Evolutionary conservation across 1,140 invertebrate species (phyloP), one percentile per base, ranked within the genome.

Genomic region (Drosophila repleta): DNA sequence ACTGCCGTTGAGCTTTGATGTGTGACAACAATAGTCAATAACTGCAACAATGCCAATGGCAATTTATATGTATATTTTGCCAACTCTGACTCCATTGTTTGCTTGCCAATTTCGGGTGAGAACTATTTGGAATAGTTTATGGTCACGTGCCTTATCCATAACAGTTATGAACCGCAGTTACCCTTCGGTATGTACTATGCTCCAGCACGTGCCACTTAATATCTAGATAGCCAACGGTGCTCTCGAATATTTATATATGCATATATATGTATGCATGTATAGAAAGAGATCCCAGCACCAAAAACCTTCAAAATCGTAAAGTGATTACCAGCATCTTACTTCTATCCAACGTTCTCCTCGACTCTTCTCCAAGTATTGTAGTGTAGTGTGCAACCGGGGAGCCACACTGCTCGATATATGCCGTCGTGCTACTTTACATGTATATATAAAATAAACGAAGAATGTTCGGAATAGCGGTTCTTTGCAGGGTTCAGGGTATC

Each of bases 1-100:
- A 10, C 43, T 55, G 46, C 66, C 39, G 79, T 51, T 71, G 82
- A 64, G 82, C 74, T 79, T 74, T 81, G 78, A 85, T 85, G 83
- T 85, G 75, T 87, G 82, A 87, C 82, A 82, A 81, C 81, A 85
- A 62, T 78, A 81, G 75, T 76, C 75, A 82, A 81, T 74, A 75
- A 64, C 74, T 74, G 76, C 77, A 85, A 77, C 68, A 79, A 84
- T 69, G 78, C 74, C 74, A 85, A 79, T 82, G 74, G 71, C 82
- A 81, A 81, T 78, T 58, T 71, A 72, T 79, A 81, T 74, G 71
- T 63, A 68, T 69, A 74, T 74, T 74, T 58, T 80, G 74, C 82
- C 81, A 78, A 87, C 57, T 87, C 65, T 62, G 70, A 65, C 26
- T 60, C 60, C 53, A 57, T 75, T 67, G 61, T 75, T 71, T 56